Evolutionary conservation across 2,797 vertebrate genomes (phyloP).

Genomic region (Cirrhinus molitorella): DNA sequence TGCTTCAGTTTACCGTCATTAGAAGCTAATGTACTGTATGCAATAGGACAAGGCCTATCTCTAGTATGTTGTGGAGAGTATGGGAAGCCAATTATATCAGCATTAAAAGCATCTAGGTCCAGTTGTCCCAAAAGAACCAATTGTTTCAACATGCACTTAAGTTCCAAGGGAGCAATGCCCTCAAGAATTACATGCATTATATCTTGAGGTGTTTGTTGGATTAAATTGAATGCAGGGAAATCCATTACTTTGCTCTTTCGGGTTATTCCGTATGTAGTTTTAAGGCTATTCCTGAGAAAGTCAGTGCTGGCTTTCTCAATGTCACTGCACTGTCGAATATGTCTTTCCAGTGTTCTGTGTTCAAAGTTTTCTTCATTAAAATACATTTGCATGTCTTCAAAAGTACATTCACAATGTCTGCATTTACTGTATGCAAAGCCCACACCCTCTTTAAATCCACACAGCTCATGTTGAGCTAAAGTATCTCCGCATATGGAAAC

Average conservation of each 20-base stretch:
- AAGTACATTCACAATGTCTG: slow-evolving; percentile 43
- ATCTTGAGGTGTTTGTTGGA: slow-evolving; percentile 41
- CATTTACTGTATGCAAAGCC: slow-evolving; percentile 50
- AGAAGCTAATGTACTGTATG: slow-evolving; percentile 26
- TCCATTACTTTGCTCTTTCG: slow-evolving; percentile 30
- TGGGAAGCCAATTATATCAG: slow-evolving; percentile 14
- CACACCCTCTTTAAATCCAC: slow-evolving; percentile 50
- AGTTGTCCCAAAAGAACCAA: slow-evolving; percentile 34
- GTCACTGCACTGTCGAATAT: slow-evolving; percentile 36
- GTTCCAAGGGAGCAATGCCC: slow-evolving; percentile 44
- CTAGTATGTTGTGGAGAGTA: slow-evolving; percentile 28
- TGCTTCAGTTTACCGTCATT: slow-evolving; percentile 42
- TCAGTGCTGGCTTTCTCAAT: slow-evolving; percentile 38
- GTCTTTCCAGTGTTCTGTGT: slow-evolving; percentile 32
- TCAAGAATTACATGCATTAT: slow-evolving; percentile 47
- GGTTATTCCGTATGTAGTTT: slow-evolving; percentile 33
- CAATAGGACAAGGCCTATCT: background rate
- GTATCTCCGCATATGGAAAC: slow-evolving; percentile 51
- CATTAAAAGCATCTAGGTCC: slow-evolving; percentile 31
- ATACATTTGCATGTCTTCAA: slow-evolving; percentile 44
- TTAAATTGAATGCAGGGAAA: slow-evolving; percentile 26
- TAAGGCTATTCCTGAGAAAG: slow-evolving; percentile 23
- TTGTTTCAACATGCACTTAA: slow-evolving; percentile 41
- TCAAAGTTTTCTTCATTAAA: slow-evolving; percentile 51
- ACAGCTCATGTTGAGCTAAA: slow-evolving; percentile 44